Percentiles rank a stretch among this genome's conserved stretches.
phyloP scores from a whole-genome alignment of 2,888 invertebrate genomes.

The Drosophila parthenogenetica region DNA sequence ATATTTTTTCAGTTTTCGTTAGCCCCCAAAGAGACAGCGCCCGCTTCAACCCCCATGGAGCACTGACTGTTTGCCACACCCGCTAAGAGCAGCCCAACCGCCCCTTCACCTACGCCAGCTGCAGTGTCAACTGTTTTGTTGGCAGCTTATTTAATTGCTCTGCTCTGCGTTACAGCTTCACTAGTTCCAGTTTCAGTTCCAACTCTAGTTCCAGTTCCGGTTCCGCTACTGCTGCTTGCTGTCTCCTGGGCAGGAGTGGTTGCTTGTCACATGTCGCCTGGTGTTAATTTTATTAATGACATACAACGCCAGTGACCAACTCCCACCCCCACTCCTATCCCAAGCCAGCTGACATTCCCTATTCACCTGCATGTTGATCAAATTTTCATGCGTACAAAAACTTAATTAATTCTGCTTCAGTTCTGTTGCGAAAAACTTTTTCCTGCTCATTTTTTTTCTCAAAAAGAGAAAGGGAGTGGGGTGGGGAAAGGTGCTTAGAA shows the following conservation, averaged over 20 bases:
- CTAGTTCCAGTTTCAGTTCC: neutral
- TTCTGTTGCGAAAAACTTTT: conserved; percentile 67
- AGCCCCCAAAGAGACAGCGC: neutral
- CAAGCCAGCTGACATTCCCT: neutral
- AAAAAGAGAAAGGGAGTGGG: conserved; percentile 36
- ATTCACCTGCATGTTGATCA: conserved; percentile 52
- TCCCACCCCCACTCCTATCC: conserved; percentile 1
- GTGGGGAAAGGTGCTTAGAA: neutral
- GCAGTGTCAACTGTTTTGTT: conserved; percentile 79
- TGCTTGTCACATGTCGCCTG: conserved; percentile 64
- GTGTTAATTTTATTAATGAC: conserved; percentile 85
- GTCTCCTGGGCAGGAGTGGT: conserved; percentile 2
- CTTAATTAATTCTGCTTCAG: conserved; percentile 80
- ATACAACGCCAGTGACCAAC: conserved; percentile 68
- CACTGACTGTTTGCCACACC: too few species aligned
- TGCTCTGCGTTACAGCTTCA: conserved; percentile 46
- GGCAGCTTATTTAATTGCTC: conserved; percentile 85
- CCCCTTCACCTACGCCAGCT: conserved; percentile 14
- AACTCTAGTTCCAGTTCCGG: neutral
- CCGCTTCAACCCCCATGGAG: conserved; percentile 13
- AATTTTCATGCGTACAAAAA: conserved; percentile 74
- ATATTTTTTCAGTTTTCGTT: conserved; percentile 35
- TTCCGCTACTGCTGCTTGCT: neutral
- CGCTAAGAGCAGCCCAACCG: neutral
- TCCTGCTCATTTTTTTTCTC: conserved; percentile 2